Evolutionary conservation across 2,888 invertebrate genomes (phyloP).

Genomic region (Himalopsyche kuldschensis): DNA sequence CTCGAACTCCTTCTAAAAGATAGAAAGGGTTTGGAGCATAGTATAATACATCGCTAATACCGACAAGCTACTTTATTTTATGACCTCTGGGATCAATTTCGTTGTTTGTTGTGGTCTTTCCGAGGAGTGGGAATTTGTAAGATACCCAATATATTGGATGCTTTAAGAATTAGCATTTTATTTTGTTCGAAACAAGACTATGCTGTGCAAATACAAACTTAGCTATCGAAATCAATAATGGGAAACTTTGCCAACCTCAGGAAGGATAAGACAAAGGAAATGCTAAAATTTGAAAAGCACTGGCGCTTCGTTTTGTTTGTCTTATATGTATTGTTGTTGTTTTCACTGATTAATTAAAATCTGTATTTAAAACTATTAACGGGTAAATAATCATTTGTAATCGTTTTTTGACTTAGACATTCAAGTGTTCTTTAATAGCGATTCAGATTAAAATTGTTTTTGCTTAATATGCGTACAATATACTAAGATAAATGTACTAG

Average conservation of each 20-base stretch:
- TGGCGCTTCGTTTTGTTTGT: background rate
- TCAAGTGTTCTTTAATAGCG: no score
- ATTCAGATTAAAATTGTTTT: no score
- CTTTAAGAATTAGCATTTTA: conserved; percentile 30
- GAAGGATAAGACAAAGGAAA: background rate
- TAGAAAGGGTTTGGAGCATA: background rate
- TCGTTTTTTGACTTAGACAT: no score
- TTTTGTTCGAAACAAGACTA: conserved; percentile 12
- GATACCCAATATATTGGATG: conserved; percentile 23
- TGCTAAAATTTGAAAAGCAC: background rate
- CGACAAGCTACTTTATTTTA: conserved; percentile 30
- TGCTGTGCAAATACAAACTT: background rate
- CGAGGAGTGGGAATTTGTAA: conserved; percentile 22
- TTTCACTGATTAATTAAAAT: background rate
- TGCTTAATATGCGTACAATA: no score
- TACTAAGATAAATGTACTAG: no score
- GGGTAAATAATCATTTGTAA: no score
- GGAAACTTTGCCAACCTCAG: background rate
- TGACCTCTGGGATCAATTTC: conserved; percentile 30
- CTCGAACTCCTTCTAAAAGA: background rate
- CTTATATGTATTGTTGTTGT: background rate
- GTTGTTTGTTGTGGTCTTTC: conserved; percentile 25
- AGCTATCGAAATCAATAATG: background rate
- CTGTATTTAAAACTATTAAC: background rate
- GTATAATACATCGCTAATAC: conserved; percentile 12